Base-by-base conservation (phyloP, 2,888 invertebrate species). In the Eucera pruinosa region DNA sequence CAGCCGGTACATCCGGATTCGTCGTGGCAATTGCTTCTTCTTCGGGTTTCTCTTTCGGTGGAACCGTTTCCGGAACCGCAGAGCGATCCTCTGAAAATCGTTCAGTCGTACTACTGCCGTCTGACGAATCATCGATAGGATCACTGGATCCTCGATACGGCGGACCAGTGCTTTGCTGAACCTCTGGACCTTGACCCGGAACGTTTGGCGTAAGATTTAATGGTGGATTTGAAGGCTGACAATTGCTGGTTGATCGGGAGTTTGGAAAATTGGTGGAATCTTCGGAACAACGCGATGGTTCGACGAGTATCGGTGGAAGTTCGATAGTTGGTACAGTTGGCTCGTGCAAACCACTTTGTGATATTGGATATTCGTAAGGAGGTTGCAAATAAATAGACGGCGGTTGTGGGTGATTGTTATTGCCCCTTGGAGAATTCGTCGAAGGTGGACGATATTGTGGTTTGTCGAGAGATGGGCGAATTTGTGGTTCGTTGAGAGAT, bases 1-100 rank as follows among this genome's bases (percentile, higher is more conserved):
- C 87, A 0, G 76, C 80, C 2, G 89, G 81, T 15, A 83, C 4
- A 50, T 78, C 80, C 2, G 79, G 27, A 27, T 73, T 69, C 0
- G 55, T 36, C 2, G 50, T 71, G 1, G 25, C 52, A n/a, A 9
- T n/a, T 9, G 36, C 9, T 1, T 9, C 47, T 1, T 20, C n/a
- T 1, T 18, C 13, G 11, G 36, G 1, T 27, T 41, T 20, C 1
- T 25, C 3, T 3, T 36, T 39, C 0, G 7, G n/a, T 11, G 18
- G n/a, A 50, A 20, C 23, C 25, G 3, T 72, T 23, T 69, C 48
- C 13, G 54, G 61, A 36, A 43, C 13, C 6, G 9, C 18, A 30
- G 41, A 7, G 3, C 36, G 52, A 36, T 25, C 27, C 30, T 62
- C 50, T 11, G 58, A 60, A 43, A 13, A n/a, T 33, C 7, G 41